A percentile compares a stretch with the other conserved stretches of the same genome.
These are phyloP conservation scores for Ascidia mentula DNA, from an alignment of 23 tunicate species.

Conservation along the genomic window DNA sequence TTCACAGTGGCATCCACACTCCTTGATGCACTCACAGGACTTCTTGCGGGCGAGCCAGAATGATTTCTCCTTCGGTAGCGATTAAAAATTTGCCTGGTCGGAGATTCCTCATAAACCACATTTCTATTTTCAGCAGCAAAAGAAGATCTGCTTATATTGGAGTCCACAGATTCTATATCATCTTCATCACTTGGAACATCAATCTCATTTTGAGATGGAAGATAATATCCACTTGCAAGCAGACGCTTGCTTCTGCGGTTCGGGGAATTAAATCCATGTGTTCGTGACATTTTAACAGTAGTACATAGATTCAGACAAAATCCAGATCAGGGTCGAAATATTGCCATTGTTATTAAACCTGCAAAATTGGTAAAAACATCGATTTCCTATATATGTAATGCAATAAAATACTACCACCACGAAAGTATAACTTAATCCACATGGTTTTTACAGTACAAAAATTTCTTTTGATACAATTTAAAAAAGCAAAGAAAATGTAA, in stretches of 20 bases:
- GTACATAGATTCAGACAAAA: neutral
- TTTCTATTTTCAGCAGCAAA: slow-evolving; percentile 12
- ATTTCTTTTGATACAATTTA: no score
- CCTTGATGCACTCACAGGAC: neutral
- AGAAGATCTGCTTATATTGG: slow-evolving; percentile 28
- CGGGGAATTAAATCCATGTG: slow-evolving; percentile 28
- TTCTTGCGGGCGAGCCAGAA: slow-evolving; percentile 11
- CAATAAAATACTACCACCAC: no score
- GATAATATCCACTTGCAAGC: slow-evolving; percentile 68
- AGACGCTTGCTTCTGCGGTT: slow-evolving; percentile 70
- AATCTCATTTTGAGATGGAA: slow-evolving; percentile 18
- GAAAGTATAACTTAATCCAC: no score
- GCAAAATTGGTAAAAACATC: no score
- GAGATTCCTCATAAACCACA: neutral
- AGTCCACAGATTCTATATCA: slow-evolving; percentile 54
- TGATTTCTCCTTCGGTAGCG: neutral
- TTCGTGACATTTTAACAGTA: slow-evolving; percentile 52
- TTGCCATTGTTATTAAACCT: slow-evolving; percentile 36
- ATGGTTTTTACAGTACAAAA: no score
- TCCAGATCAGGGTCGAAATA: slow-evolving; percentile 9
- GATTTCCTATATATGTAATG: no score
- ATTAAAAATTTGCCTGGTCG: neutral
- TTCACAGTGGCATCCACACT: no score
- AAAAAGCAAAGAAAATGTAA: no score
- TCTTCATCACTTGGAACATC: slow-evolving; percentile 60